Conservation (phyloP, 2,888 invertebrate genomes). For the Actias luna region DNA sequence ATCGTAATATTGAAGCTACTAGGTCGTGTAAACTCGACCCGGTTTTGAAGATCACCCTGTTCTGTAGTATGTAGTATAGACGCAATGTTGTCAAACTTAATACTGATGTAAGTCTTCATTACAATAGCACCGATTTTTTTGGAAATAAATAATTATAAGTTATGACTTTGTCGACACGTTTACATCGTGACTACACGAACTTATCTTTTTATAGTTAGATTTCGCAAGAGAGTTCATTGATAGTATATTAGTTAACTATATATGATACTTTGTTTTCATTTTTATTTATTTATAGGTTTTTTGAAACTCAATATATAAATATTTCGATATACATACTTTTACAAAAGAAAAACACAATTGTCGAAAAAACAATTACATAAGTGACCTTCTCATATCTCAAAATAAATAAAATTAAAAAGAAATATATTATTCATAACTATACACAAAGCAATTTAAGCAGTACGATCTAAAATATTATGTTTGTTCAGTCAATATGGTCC, state of each 20-base stretch:
- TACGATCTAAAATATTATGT: constrained; percentile 9
- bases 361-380: no score
- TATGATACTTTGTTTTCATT: no score
- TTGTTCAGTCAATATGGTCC: constrained; percentile 60
- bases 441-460: background rate
- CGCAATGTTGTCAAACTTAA: background rate
- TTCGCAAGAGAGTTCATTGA: background rate
- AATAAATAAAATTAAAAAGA: no score
- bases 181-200: no score
- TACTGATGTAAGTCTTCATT: background rate
- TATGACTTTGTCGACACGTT: background rate
- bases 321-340: no score
- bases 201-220: background rate
- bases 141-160: background rate
- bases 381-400: no score
- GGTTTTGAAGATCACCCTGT: constrained; percentile 30
- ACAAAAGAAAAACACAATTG: no score
- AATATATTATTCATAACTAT: no score
- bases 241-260: background rate
- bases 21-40: constrained; percentile 32
- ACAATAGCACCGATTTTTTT: background rate
- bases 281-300: no score
- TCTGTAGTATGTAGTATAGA: background rate
- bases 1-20: constrained; percentile 29
- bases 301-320: no score